Conservation (phyloP, 64 coral and sea anemone genomes). For the Astreopora myriophthalma region DNA sequence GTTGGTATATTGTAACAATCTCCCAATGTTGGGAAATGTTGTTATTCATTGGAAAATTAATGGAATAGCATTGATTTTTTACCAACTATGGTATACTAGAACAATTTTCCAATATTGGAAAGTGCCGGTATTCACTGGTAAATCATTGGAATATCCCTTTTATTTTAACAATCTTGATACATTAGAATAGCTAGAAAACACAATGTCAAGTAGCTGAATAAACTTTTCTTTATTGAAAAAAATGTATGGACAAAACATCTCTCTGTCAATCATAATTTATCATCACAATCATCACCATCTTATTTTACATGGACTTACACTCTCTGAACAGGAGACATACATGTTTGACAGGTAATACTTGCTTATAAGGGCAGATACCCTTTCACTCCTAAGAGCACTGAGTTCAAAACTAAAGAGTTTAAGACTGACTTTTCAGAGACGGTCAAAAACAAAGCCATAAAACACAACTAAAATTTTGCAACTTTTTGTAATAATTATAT, state of each 20-base stretch:
- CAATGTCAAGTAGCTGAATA: constrained; percentile 20
- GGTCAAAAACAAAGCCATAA: constrained; percentile 15
- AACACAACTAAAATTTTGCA: background rate
- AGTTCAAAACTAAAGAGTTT: background rate
- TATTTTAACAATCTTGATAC: constrained; percentile 63
- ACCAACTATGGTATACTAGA: constrained; percentile 33
- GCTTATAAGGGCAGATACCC: constrained; percentile 29
- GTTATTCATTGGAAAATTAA: constrained; percentile 35
- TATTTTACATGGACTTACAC: constrained; percentile 23
- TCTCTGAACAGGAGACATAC: constrained; percentile 29
- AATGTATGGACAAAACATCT: background rate
- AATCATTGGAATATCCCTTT: constrained; percentile 44
- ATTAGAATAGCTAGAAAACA: constrained; percentile 31
- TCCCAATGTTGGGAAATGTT: constrained; percentile 59
- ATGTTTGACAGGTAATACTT: constrained; percentile 23
- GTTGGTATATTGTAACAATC: constrained; percentile 46
- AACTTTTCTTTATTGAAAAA: constrained; percentile 45
- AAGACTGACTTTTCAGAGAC: constrained; percentile 20
- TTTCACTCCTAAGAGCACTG: constrained; percentile 25
- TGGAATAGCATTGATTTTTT: constrained; percentile 34
- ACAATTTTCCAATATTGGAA: constrained; percentile 52
- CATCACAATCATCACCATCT: background rate
- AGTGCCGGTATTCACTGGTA: constrained; percentile 49
- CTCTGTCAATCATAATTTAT: constrained; percentile 10
- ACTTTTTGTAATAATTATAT: background rate